Conservation (phyloP, 1,140 invertebrate genomes). For the Drosophila suzukii region DNA sequence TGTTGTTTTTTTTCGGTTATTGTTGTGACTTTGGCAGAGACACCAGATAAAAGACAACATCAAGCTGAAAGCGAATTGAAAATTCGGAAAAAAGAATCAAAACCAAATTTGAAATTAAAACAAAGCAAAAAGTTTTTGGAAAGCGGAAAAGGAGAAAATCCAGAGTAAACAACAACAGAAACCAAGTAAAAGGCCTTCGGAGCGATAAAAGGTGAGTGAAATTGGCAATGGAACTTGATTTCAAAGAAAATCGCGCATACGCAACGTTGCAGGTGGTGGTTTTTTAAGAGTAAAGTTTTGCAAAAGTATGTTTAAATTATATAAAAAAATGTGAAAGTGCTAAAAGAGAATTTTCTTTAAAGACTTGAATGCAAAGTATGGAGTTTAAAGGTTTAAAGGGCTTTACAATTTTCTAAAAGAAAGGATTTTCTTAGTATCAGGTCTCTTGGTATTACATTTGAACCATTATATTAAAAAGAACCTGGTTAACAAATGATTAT, state of each 20-base stretch:
- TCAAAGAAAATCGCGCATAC: conserved; percentile 14
- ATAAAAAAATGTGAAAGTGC: no score
- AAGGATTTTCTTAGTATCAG: no score
- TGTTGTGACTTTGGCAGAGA: conserved; percentile 53
- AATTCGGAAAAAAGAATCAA: conserved; percentile 18
- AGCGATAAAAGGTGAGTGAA: conserved; percentile 57
- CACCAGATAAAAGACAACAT: conserved; percentile 47
- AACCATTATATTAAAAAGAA: no score
- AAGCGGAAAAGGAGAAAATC: conserved; percentile 35
- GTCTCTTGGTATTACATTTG: no score
- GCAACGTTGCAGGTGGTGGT: conserved; percentile 1
- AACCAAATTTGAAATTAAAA: conserved; percentile 10
- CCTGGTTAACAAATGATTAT: no score
- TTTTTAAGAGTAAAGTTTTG: not conserved
- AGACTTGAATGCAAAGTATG: no score
- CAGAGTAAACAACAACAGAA: conserved; percentile 13
- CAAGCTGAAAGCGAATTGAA: conserved; percentile 24
- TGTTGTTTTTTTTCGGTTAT: conserved; percentile 55
- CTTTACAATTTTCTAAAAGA: no score
- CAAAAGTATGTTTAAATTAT: not conserved
- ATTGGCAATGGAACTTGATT: conserved; percentile 7
- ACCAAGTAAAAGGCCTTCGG: conserved; percentile 15
- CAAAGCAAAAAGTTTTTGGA: conserved; percentile 3
- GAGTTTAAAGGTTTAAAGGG: not conserved
- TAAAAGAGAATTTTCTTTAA: not conserved